phyloP scores from a whole-genome alignment of 2,113 vertebrate species.

The Cariama cristata region DNA sequence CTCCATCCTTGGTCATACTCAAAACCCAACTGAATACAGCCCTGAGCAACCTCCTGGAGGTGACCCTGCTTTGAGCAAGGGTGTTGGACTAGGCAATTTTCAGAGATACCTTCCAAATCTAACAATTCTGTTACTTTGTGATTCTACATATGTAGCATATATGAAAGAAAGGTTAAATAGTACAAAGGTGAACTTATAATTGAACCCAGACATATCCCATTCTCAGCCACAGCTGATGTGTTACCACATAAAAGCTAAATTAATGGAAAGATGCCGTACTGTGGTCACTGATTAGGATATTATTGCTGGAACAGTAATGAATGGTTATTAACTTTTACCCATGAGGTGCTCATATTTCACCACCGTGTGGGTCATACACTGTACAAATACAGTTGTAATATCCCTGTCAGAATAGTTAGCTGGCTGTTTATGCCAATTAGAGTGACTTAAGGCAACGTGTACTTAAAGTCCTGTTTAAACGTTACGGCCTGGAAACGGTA shows the following conservation, averaged over 20 bases:
- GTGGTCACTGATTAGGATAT: neutral
- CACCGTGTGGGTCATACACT: neutral
- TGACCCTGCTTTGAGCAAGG: neutral
- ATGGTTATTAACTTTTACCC: neutral
- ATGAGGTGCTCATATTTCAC: neutral
- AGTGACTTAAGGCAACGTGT: conserved; percentile 50
- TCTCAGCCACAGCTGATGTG: neutral
- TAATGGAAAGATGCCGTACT: neutral
- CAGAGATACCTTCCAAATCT: neutral
- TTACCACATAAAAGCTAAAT: neutral
- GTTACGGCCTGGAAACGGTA: neutral
- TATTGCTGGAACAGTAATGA: neutral
- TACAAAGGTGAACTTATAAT: neutral
- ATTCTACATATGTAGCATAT: neutral
- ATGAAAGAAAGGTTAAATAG: neutral
- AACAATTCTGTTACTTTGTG: neutral
- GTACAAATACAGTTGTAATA: neutral
- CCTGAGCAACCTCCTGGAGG: neutral
- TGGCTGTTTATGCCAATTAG: neutral
- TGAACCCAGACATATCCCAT: neutral
- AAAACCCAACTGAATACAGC: neutral
- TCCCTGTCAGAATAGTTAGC: neutral
- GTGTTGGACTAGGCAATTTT: neutral
- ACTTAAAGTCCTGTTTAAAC: conserved; percentile 21
- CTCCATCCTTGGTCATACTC: neutral